Conservation (phyloP, 2,113 vertebrate genomes). For the Hippoglossus stenolepis region DNA sequence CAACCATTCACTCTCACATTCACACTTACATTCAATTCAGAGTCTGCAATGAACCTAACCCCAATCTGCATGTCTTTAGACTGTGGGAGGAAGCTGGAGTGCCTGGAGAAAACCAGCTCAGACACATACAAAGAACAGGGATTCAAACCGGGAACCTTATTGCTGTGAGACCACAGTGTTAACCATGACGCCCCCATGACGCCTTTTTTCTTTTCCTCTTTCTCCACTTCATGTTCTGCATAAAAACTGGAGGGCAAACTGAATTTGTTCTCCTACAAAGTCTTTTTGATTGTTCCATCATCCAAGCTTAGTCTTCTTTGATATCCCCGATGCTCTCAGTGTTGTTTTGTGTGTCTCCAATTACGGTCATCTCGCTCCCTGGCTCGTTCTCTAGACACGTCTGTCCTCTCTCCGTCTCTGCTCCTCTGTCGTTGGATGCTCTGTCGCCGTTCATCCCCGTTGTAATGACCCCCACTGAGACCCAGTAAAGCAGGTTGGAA, state of each 20-base stretch:
- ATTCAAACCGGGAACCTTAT: too few species aligned
- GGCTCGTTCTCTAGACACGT: constrained; percentile 18
- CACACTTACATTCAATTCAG: too few species aligned
- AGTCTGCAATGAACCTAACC: too few species aligned
- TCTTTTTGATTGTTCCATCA: constrained; percentile 41
- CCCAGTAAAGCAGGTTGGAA: constrained; percentile 50
- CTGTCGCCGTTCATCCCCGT: constrained; percentile 44
- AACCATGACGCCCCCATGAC: background rate
- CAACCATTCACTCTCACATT: too few species aligned
- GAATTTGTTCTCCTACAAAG: constrained; percentile 26
- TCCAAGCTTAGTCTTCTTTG: constrained; percentile 30
- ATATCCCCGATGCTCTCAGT: constrained; percentile 25
- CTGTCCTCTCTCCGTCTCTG: constrained; percentile 17
- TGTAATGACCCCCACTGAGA: constrained; percentile 83
- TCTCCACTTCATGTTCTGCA: background rate
- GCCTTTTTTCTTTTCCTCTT: background rate
- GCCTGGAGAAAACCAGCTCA: too few species aligned
- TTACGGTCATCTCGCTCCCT: constrained; percentile 35
- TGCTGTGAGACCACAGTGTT: too few species aligned
- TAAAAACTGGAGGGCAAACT: background rate
- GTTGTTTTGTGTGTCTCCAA: constrained; percentile 54
- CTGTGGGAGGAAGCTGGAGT: too few species aligned
- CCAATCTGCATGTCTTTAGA: too few species aligned
- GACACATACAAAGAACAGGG: too few species aligned
- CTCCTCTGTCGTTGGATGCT: constrained; percentile 37